A percentile compares a stretch with the other conserved stretches of the same genome.
phyloP scores from a whole-genome alignment of 2,797 vertebrate genomes.

The Siniperca scherzeri region DNA sequence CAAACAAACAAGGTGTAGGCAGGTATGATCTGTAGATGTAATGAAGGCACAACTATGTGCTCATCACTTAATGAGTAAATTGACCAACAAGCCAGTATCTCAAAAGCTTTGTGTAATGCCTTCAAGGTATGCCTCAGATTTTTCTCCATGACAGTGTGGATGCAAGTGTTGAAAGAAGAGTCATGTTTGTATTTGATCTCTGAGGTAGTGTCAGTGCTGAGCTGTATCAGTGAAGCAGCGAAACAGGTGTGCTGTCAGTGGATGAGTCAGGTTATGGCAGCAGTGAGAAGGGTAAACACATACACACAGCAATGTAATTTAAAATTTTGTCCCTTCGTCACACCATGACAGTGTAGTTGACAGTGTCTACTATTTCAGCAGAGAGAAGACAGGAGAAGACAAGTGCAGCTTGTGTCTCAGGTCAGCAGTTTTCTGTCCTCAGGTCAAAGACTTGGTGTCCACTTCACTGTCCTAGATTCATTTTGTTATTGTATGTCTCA shows the following conservation, averaged over 20 bases:
- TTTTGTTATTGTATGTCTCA: slow-evolving; percentile 82
- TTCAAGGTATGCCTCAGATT: slow-evolving; percentile 19
- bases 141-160: slow-evolving; percentile 11
- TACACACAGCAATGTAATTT: slow-evolving; percentile 55
- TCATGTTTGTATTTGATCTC: slow-evolving; percentile 56
- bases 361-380: slow-evolving; percentile 91
- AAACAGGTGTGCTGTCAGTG: slow-evolving; percentile 65
- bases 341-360: slow-evolving; percentile 85
- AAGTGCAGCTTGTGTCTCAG: slow-evolving; percentile 91
- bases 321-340: slow-evolving; percentile 62
- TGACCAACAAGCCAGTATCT: neutral
- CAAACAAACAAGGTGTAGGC: too few species aligned
- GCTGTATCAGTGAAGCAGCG: slow-evolving; percentile 50
- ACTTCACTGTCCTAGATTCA: slow-evolving; percentile 81
- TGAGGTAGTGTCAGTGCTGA: slow-evolving; percentile 64
- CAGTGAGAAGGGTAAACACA: slow-evolving; percentile 45
- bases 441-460: slow-evolving; percentile 85
- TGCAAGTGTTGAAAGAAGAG: slow-evolving; percentile 37
- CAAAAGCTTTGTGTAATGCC: slow-evolving; percentile 1
- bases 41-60: neutral
- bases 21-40: neutral
- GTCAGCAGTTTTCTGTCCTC: slow-evolving; percentile 89
- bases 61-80: slow-evolving; percentile 3
- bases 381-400: slow-evolving; percentile 92
- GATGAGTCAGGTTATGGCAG: slow-evolving; percentile 43